A percentile compares a stretch with the other conserved stretches of the same genome.
These are phyloP conservation scores for Scartelaos histophorus DNA, from an alignment of 2,113 vertebrate genomes.

Conservation along the genomic window DNA sequence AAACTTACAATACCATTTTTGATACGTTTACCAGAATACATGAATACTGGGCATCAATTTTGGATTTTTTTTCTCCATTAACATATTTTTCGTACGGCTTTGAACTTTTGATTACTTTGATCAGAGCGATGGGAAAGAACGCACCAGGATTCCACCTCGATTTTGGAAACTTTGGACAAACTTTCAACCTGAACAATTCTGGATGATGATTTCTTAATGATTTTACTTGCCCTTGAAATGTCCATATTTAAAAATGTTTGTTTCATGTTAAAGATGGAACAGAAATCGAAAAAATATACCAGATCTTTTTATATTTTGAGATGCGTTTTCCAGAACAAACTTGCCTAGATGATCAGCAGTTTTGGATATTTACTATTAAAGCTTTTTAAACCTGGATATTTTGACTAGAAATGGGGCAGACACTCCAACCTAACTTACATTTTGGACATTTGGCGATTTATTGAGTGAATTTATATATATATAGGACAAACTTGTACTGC, in stretches of 20 bases:
- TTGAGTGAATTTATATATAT: slow-evolving; percentile 14
- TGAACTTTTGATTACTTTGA: neutral
- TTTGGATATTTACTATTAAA: neutral
- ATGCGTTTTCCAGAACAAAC: neutral
- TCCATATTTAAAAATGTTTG: neutral
- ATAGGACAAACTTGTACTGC: neutral
- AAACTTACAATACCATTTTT: neutral
- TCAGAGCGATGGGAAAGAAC: neutral
- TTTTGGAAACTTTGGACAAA: neutral
- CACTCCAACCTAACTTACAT: neutral
- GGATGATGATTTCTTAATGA: neutral
- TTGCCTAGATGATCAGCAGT: neutral
- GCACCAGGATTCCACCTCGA: neutral
- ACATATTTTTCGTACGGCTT: neutral
- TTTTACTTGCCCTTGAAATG: neutral
- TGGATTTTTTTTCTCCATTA: neutral
- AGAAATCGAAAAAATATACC: neutral
- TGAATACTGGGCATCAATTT: neutral
- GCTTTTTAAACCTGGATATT: neutral
- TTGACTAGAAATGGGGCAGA: neutral
- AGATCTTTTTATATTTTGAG: neutral
- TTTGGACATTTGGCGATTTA: neutral
- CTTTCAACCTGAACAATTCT: neutral
- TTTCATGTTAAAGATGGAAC: too few species aligned
- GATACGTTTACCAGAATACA: neutral